A percentile compares a stretch with the other conserved stretches of the same genome.
These are phyloP conservation scores for Drosophila santomea DNA, from an alignment of 1,140 invertebrate species.

Conservation along the genomic window DNA sequence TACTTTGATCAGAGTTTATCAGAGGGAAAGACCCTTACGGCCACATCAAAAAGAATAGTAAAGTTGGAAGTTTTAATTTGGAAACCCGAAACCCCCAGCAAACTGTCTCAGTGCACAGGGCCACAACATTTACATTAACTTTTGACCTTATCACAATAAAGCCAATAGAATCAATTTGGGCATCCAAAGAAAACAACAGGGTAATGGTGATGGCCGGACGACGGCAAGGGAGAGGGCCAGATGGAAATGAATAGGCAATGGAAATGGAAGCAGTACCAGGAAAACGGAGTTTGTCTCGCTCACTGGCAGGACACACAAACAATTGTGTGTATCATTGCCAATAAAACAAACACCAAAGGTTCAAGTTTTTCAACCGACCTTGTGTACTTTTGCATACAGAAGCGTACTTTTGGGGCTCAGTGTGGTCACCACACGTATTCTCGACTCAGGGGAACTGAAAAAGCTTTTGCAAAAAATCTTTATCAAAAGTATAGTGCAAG, in stretches of 20 bases:
- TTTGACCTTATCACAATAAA: slow-evolving; percentile 79
- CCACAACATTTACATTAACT: slow-evolving; percentile 82
- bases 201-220: neutral
- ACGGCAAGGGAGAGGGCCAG: neutral
- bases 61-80: slow-evolving; percentile 73
- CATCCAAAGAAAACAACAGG: slow-evolving; percentile 35
- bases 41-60: slow-evolving; percentile 50
- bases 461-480: neutral
- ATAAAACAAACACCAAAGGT: slow-evolving; percentile 69
- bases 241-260: slow-evolving; percentile 18
- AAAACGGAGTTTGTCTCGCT: slow-evolving; percentile 6
- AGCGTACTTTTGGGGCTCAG: slow-evolving; percentile 5
- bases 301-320: slow-evolving; percentile 23
- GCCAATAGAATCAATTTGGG: slow-evolving; percentile 77
- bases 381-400: slow-evolving; percentile 33
- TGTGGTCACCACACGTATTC: slow-evolving; percentile 6
- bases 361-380: slow-evolving; percentile 45
- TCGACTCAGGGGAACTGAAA: neutral
- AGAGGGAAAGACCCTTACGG: slow-evolving; percentile 7
- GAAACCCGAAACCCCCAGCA: slow-evolving; percentile 45
- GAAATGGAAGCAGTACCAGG: slow-evolving; percentile 3
- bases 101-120: slow-evolving; percentile 64
- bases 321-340: slow-evolving; percentile 58
- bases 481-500: neutral
- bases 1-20: slow-evolving; percentile 61